A percentile compares a stretch with the other conserved stretches of the same genome.
Conservation (phyloP, 2,113 vertebrate genomes). For the Mustelus asterias region DNA sequence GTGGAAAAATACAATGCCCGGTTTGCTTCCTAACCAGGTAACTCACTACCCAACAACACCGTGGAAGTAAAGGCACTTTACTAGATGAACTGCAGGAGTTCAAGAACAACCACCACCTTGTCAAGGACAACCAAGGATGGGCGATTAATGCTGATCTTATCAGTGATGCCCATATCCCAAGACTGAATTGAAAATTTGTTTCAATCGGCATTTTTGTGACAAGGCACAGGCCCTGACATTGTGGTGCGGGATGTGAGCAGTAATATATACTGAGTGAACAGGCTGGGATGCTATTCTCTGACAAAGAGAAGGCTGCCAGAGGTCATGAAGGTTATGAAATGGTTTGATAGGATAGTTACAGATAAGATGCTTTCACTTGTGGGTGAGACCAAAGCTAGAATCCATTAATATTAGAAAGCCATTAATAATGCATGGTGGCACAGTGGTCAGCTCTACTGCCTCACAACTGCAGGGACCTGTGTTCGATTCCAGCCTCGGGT, state of each 20-base stretch:
- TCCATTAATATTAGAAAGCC: not conserved
- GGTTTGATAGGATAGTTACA: not conserved
- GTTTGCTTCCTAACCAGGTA: not conserved
- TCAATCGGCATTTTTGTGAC: not conserved
- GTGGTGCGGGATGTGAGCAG: not conserved
- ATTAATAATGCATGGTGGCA: not conserved
- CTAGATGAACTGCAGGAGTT: not conserved
- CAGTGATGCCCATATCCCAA: not conserved
- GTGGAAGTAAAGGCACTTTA: not conserved
- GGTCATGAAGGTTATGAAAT: not conserved
- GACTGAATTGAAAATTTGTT: not conserved
- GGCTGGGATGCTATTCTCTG: not conserved
- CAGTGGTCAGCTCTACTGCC: no score
- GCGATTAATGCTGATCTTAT: not conserved
- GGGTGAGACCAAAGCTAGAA: not conserved
- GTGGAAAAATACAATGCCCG: not conserved
- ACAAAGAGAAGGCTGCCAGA: not conserved
- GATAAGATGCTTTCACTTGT: not conserved
- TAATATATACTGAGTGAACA: not conserved
- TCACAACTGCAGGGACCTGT: no score
- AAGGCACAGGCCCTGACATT: not conserved
- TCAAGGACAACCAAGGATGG: not conserved
- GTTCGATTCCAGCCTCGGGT: no score
- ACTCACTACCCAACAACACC: not conserved
- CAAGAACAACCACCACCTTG: not conserved